Evolutionary conservation across 37 sponge, comb jelly and placozoan genomes (phyloP), one percentile per base, ranked within the genome.

Genomic region (Beroe ovata): DNA sequence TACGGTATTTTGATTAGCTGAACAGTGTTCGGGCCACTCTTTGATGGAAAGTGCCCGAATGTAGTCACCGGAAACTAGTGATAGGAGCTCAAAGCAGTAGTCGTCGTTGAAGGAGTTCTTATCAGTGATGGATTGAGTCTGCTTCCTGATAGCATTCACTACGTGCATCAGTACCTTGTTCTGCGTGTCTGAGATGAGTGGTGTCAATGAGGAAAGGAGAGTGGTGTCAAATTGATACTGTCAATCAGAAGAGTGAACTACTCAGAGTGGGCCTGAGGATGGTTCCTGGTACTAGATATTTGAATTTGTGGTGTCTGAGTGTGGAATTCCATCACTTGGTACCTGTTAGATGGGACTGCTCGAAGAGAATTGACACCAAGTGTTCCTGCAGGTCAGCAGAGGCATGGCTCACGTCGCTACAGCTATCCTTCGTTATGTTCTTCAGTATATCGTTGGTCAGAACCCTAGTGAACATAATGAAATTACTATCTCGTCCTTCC

Each of bases 91-190:
- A 29, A 77, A 77, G 38, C 84, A 77, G 84, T 77, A 77, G 54
- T 77, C 84, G 54, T 77, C 84, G 25, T 77, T 77, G 38, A 77
- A 77, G 28, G 84, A 77, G 84, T 77, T 77, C 84, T 77, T 77
- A 25, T 77, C 84, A 77, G 84, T 35, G 47, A 77, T 77, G 41
- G 84, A 39, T 0, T 32, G 47, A 54, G 84, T 77, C 28, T 77
- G 84, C 21, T 77, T 77, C 84, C 84, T 8, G 28, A 77, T 77
- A 16, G 84, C 84, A 54, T 36, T 77, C 22, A 77, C 84, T 23
- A 77, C 84, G 84, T 77, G 84, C 42, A 77, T 77, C 22, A 77
- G 47, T 14, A 77, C 84, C 33, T 42, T 77, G 28, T 77, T 77
- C 23, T 77, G 84, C 1, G 84, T 77, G 14, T 77, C 84, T 47